These are phyloP conservation scores for Callopanchax toddi DNA, from an alignment of 2,113 vertebrate species.

Conservation along the genomic window DNA sequence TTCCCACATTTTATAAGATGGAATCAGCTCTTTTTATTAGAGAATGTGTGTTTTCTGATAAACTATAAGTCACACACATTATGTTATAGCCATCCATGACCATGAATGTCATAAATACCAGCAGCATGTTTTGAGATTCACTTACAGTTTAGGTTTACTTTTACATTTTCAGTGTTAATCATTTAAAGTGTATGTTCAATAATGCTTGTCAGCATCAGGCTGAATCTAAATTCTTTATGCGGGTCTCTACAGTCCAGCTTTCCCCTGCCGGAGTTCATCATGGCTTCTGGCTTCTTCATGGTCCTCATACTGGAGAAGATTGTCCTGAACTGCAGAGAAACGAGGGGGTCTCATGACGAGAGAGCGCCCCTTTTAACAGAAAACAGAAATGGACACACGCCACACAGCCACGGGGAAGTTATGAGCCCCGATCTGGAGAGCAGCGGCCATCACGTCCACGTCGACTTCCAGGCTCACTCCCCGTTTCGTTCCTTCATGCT, in stretches of 20 bases:
- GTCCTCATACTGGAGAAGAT: slow-evolving; percentile 88
- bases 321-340: slow-evolving; percentile 74
- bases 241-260: slow-evolving; percentile 71
- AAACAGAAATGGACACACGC: slow-evolving; percentile 33
- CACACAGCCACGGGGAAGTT: neutral
- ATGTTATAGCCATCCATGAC: no score
- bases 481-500: slow-evolving; percentile 88
- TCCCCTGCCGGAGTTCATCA: slow-evolving; percentile 86
- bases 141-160: no score
- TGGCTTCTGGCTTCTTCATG: slow-evolving; percentile 87
- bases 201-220: neutral
- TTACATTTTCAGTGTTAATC: no score
- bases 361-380: slow-evolving; percentile 64
- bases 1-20: no score
- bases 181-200: no score
- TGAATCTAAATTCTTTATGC: neutral
- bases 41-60: no score
- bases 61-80: no score
- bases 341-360: slow-evolving; percentile 50
- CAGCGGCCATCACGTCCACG: slow-evolving; percentile 78
- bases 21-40: no score
- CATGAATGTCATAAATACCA: no score
- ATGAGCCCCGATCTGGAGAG: slow-evolving; percentile 60
- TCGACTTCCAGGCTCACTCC: slow-evolving; percentile 80
- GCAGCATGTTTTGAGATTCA: neutral